Conservation (phyloP, 2,888 invertebrate species). For the Tetragonula carbonaria region DNA sequence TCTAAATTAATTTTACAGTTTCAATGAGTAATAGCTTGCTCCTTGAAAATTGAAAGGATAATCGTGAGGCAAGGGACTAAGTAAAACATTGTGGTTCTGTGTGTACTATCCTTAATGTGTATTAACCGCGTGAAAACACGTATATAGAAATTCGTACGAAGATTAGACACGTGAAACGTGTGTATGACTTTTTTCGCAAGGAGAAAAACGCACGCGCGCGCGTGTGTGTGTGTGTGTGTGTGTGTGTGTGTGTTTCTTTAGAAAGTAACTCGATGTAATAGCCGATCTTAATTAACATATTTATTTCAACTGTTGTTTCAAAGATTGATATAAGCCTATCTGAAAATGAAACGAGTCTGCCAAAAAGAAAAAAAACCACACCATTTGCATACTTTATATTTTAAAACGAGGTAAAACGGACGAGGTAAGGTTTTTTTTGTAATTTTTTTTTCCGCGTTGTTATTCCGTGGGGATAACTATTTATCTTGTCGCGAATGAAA, state of each 20-base stretch:
- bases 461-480: neutral
- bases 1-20: no score
- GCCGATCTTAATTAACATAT: conserved; percentile 1
- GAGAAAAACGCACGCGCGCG: neutral
- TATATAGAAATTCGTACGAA: neutral
- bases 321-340: neutral
- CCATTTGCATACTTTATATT: neutral
- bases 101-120: neutral
- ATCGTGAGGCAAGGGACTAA: neutral
- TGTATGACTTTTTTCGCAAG: neutral
- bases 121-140: neutral
- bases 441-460: neutral
- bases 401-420: neutral
- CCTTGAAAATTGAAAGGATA: no score
- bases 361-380: no score
- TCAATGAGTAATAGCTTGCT: no score
- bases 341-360: neutral
- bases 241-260: neutral
- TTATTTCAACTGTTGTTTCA: neutral
- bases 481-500: neutral
- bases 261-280: conserved; percentile 4
- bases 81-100: neutral
- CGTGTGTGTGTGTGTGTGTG: no score
- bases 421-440: neutral
- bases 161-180: neutral